phyloP scores from a whole-genome alignment of 2,113 vertebrate genomes.

The Ammodytes marinus region DNA sequence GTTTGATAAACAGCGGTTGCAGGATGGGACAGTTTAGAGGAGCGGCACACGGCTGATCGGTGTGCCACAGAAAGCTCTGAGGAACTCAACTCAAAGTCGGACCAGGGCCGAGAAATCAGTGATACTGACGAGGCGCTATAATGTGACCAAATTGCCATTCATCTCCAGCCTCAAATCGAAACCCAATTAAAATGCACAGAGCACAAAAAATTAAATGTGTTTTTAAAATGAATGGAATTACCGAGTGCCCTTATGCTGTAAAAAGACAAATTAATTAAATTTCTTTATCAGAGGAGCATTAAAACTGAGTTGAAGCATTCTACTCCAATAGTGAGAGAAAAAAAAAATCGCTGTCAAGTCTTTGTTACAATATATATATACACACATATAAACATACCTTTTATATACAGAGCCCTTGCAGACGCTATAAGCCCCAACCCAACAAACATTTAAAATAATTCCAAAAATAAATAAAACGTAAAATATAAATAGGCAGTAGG shows the following conservation, averaged over 20 bases:
- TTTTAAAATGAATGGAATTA: constrained; percentile 46
- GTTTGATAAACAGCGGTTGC: background rate
- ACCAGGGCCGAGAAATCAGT: constrained; percentile 8
- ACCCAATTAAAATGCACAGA: constrained; percentile 21
- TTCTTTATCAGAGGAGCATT: constrained; percentile 41
- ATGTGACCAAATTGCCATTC: background rate
- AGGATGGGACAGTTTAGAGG: background rate
- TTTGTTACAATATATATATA: constrained; percentile 30
- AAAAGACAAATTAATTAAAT: constrained; percentile 39
- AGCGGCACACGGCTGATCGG: background rate
- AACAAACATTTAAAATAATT: constrained; percentile 67
- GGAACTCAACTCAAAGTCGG: constrained; percentile 4
- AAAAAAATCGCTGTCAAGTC: constrained; percentile 26
- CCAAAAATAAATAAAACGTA: constrained; percentile 62
- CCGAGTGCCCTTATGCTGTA: constrained; percentile 26
- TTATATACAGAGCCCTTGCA: constrained; percentile 50
- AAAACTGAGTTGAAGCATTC: constrained; percentile 23
- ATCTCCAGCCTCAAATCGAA: constrained; percentile 1
- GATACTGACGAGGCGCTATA: constrained; percentile 6
- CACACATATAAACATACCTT: constrained; percentile 9
- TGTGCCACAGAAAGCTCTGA: background rate
- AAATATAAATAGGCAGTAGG: constrained; percentile 68
- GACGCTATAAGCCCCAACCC: constrained; percentile 28
- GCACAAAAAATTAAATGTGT: background rate
- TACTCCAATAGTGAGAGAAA: constrained; percentile 5